Percentiles rank a stretch among this genome's conserved stretches.
Evolutionary conservation across 1,140 invertebrate species (phyloP).

Genomic region (Ostrea denselamellosa): DNA sequence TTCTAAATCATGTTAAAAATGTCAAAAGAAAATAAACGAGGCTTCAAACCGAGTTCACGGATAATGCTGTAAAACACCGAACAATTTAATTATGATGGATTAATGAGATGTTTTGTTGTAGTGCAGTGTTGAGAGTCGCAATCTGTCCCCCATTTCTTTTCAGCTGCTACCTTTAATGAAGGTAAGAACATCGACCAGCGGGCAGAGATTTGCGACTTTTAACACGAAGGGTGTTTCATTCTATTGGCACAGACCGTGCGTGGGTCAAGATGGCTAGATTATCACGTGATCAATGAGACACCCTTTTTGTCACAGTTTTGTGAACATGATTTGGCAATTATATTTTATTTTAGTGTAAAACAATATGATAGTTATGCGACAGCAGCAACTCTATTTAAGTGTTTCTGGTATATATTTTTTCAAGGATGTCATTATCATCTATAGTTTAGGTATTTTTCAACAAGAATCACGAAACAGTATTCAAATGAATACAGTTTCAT

Average conservation of each 20-base stretch:
- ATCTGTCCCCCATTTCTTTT: conserved; percentile 25
- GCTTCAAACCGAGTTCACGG: conserved; percentile 14
- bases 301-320: background rate
- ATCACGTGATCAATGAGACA: background rate
- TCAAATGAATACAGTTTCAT: background rate
- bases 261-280: background rate
- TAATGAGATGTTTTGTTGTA: conserved; percentile 20
- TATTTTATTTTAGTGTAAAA: conserved; percentile 17
- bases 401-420: background rate
- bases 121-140: conserved; percentile 28
- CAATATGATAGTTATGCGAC: conserved; percentile 3
- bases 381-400: background rate
- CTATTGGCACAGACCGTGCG: background rate
- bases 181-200: conserved; percentile 30
- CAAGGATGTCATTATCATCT: background rate
- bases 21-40: background rate
- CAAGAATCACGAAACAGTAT: background rate
- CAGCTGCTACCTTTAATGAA: conserved; percentile 13
- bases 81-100: background rate
- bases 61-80: background rate
- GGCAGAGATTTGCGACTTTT: conserved; percentile 16
- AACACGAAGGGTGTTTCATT: conserved; percentile 37
- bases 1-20: conserved; percentile 4
- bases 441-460: background rate
- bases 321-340: no score